A percentile compares a stretch with the other conserved stretches of the same genome.
These are phyloP conservation scores for Cebidichthys violaceus DNA, from an alignment of 2,113 vertebrate genomes.

Conservation along the genomic window DNA sequence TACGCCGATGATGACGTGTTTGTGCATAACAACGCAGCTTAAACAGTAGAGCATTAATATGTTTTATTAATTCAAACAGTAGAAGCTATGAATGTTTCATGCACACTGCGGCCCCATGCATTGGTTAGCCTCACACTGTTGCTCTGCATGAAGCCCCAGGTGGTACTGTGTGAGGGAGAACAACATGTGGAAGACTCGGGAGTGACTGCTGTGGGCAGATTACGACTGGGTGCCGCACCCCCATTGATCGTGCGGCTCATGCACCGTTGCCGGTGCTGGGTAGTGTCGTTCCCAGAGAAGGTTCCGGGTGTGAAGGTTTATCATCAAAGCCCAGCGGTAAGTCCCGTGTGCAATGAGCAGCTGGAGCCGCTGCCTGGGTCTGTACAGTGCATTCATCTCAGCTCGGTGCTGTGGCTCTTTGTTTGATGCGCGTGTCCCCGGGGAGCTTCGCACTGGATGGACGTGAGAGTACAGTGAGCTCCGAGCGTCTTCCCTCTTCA, in stretches of 20 bases:
- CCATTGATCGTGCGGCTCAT: background rate
- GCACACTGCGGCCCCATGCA: background rate
- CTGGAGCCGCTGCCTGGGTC: slow-evolving; percentile 11
- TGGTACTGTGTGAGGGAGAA: background rate
- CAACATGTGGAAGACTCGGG: background rate
- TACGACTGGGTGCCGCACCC: background rate
- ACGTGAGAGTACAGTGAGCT: slow-evolving; percentile 1
- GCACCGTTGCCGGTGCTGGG: background rate
- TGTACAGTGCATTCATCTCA: slow-evolving; percentile 13
- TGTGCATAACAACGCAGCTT: background rate
- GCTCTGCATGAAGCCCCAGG: slow-evolving; percentile 3
- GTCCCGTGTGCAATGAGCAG: background rate
- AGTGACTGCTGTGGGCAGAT: background rate
- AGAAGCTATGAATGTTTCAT: slow-evolving; percentile 12
- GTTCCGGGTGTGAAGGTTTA: slow-evolving; percentile 11
- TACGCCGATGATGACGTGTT: background rate
- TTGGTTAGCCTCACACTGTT: background rate
- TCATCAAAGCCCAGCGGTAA: slow-evolving; percentile 36
- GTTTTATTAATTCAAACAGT: slow-evolving; percentile 2
- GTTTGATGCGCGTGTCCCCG: slow-evolving; percentile 23
- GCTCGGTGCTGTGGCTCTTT: background rate
- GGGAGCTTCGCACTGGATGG: slow-evolving; percentile 18
- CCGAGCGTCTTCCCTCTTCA: background rate
- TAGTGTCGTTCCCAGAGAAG: background rate
- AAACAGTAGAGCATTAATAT: background rate